Conservation (phyloP, 2,888 invertebrate species). For the Platycheirus albimanus region DNA sequence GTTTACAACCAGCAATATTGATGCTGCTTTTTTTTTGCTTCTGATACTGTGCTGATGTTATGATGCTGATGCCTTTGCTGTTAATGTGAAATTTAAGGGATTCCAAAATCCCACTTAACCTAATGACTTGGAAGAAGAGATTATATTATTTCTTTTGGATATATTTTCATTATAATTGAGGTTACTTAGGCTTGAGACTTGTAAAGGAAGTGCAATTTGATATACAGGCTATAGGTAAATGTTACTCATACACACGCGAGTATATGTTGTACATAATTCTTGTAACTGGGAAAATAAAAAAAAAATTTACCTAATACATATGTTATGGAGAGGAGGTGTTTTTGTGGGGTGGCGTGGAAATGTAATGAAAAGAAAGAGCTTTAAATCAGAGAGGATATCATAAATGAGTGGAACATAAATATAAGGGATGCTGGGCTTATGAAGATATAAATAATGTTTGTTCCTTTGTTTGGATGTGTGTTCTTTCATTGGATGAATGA, state of each 20-base stretch:
- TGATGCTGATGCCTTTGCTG: constrained; percentile 23
- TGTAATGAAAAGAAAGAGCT: constrained; percentile 20
- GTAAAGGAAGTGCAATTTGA: not conserved
- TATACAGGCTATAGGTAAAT: not conserved
- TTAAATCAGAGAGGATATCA: not conserved
- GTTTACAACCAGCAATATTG: constrained; percentile 21
- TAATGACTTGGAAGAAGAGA: constrained; percentile 53
- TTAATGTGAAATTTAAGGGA: constrained; percentile 55
- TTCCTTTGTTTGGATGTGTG: too few relatives aligned
- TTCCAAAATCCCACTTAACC: constrained; percentile 65
- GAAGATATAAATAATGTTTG: not conserved
- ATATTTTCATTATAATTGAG: constrained; percentile 14
- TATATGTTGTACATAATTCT: not conserved
- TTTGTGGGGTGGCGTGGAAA: not conserved
- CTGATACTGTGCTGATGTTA: too few relatives aligned
- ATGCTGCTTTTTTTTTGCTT: constrained; percentile 9
- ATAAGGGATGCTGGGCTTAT: not conserved
- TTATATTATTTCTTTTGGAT: constrained; percentile 42
- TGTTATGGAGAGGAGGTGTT: too few relatives aligned
- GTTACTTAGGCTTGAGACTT: constrained; percentile 24
- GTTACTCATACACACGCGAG: too few relatives aligned
- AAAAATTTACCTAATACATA: too few relatives aligned
- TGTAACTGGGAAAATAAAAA: too few relatives aligned
- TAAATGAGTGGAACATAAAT: too few relatives aligned
- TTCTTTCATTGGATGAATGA: too few relatives aligned